Percentiles rank a stretch among this genome's conserved stretches.
Conservation (phyloP, 2,113 vertebrate species). For the Sterrhoptilus dennistouni region DNA sequence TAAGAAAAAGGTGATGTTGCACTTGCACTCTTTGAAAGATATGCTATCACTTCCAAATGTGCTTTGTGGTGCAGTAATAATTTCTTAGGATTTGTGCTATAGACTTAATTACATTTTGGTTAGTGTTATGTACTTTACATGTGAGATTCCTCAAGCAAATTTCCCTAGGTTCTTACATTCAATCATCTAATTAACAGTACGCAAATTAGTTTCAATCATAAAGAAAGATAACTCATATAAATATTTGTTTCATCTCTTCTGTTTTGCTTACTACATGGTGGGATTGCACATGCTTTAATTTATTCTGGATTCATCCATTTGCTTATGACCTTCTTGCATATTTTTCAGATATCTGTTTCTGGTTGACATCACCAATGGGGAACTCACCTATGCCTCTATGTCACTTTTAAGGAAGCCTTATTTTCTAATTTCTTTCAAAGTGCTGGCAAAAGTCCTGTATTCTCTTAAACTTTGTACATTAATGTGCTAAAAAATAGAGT, state of each 20-base stretch:
- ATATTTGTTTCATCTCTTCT: not conserved
- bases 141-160: not conserved
- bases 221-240: not conserved
- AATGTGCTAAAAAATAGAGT: not conserved
- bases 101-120: not conserved
- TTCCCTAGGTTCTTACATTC: not conserved
- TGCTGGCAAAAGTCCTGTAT: not conserved
- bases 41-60: not conserved
- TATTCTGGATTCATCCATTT: not conserved
- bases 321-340: not conserved
- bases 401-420: not conserved
- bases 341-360: not conserved
- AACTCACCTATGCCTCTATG: not conserved
- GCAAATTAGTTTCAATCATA: not conserved
- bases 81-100: not conserved
- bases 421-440: not conserved
- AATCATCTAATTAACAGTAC: not conserved
- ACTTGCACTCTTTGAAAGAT: not conserved
- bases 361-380: not conserved
- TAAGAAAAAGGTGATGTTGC: not conserved
- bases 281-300: not conserved
- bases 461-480: not conserved
- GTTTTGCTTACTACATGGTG: not conserved
- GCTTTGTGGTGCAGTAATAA: not conserved
- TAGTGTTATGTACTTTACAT: not conserved